Evolutionary conservation across 2,888 invertebrate genomes (phyloP).

Genomic region (Lycaena phlaeas): DNA sequence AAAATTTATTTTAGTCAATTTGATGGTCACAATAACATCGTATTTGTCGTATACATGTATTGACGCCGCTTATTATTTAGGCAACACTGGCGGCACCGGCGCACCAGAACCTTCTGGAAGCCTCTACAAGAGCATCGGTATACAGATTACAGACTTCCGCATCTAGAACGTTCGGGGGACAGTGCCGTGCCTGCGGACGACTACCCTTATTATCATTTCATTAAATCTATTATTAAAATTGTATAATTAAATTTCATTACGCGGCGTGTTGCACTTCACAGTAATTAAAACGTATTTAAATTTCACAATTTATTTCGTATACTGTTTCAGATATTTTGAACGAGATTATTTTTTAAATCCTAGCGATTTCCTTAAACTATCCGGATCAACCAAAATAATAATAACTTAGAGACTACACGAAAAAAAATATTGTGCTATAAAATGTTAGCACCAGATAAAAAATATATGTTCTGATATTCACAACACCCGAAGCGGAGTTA

Average conservation of each 20-base stretch:
- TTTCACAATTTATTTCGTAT: slow-evolving; percentile 60
- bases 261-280: slow-evolving; percentile 9
- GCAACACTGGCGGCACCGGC: neutral
- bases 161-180: no score
- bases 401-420: slow-evolving; percentile 38
- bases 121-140: no score
- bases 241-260: slow-evolving; percentile 18
- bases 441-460: slow-evolving; percentile 52
- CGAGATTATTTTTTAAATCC: slow-evolving; percentile 52
- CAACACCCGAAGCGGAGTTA: slow-evolving; percentile 35
- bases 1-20: slow-evolving; percentile 69
- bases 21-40: slow-evolving; percentile 70
- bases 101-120: neutral
- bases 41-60: slow-evolving; percentile 68
- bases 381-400: slow-evolving; percentile 24
- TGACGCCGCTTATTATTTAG: slow-evolving; percentile 38
- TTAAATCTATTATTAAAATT: slow-evolving; percentile 20
- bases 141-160: no score
- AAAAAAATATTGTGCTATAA: slow-evolving; percentile 48
- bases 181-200: slow-evolving; percentile 5
- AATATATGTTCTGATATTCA: slow-evolving; percentile 52
- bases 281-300: slow-evolving; percentile 17
- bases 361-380: slow-evolving; percentile 49
- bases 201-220: slow-evolving; percentile 10
- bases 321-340: slow-evolving; percentile 71